Conservation (phyloP, 1,140 invertebrate genomes). For the Acromyrmex heyeri region DNA sequence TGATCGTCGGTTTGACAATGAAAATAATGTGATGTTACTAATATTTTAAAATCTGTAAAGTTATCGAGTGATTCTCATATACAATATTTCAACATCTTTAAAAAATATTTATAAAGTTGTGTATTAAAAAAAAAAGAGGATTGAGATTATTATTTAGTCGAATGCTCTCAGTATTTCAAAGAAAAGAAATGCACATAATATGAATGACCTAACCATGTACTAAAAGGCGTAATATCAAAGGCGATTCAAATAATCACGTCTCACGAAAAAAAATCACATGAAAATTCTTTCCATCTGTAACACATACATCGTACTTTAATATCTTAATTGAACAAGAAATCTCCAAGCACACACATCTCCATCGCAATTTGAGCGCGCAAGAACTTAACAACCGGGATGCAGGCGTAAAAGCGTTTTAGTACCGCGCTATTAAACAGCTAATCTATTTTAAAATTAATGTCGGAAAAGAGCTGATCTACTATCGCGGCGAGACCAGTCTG, state of each 20-base stretch:
- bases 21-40: too few relatives aligned
- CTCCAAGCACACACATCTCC: neutral
- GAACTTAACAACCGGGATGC: neutral
- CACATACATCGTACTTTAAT: neutral
- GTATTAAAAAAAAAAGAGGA: too few relatives aligned
- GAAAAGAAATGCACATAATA: too few relatives aligned
- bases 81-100: too few relatives aligned
- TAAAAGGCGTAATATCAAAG: neutral
- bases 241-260: neutral
- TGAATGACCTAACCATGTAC: too few relatives aligned
- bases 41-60: too few relatives aligned
- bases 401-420: conserved; percentile 27
- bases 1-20: too few relatives aligned
- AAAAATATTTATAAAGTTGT: too few relatives aligned
- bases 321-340: conserved; percentile 23
- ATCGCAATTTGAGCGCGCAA: neutral
- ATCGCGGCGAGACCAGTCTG: conserved; percentile 8
- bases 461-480: neutral
- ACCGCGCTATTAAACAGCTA: conserved; percentile 13
- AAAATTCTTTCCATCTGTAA: neutral
- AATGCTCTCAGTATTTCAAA: too few relatives aligned
- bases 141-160: too few relatives aligned
- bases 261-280: neutral
- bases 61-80: too few relatives aligned
- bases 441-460: conserved; percentile 32